Base-by-base conservation (phyloP, 2,797 vertebrate genomes). In the Eulemur rubriventer region DNA sequence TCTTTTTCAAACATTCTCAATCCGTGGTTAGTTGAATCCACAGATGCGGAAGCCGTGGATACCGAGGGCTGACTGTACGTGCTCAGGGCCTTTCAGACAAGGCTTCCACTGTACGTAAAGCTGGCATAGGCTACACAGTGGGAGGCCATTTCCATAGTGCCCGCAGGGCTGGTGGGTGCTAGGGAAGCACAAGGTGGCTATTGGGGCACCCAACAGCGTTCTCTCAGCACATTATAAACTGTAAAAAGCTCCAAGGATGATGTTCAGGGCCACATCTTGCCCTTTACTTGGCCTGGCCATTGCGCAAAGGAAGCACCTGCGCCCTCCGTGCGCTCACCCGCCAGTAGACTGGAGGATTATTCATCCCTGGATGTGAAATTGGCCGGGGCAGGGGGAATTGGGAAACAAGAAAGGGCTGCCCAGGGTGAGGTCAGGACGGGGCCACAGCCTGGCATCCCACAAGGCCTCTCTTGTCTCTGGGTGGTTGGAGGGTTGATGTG, bases 381-480 rank as follows among this genome's bases (percentile, higher is more conserved):
- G 59, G 65, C 92, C 22, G 41, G 33, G n/a, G 72, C 20, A 46
- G 38, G 38, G 61, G 50, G 65, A 70, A 73, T 2, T 88, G 72
- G 48, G 90, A 78, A 93, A 96, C 9, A 26, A 82, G 78, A 89
- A 85, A n/a, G 41, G 72, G 38, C 63, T 55, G 30, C 55, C 43
- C 50, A 8, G 17, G 0, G 7, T 61, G 78, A 86, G 88, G 95
- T 96, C 96, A 94, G 26, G 57, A 18, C 1, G 70, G 33, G 88
- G 83, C 79, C 55, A 22, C 38, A 59, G 79, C 43, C 94, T 86
- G 20, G 63, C 72, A 94, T 93, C 30, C 65, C 84, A 73, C 83
- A 95, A 97, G 81, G 67, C 61, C 30, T 52, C 43, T 79, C 97
- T 94, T 94, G 78, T 95, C 41, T 82, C 57, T 4, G 20, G 59